Evolutionary conservation across 2,797 vertebrate genomes (phyloP), one percentile per base, ranked within the genome.

Genomic region (Nyctalus aviator): DNA sequence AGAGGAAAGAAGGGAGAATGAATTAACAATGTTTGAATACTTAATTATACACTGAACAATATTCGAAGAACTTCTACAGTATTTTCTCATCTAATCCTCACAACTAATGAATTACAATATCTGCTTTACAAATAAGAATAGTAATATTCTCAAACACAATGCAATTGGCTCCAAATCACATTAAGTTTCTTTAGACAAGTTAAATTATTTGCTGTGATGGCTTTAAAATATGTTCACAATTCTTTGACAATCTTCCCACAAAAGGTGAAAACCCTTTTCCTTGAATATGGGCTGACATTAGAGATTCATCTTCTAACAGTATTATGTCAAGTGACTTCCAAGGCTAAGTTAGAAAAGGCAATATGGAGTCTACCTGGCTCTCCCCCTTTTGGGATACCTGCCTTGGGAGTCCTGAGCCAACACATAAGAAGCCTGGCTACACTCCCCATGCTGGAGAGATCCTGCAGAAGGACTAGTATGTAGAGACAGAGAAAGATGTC

Each of bases 11-110:
- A 93, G 72, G 35, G 32, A 77, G 27, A 32, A 93, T 84, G 6
- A 94, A 87, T 85, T 53, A 82, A 77, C 21, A 62, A 73, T 73
- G 88, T 78, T 79, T 41, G 30, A 94, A 32, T 7, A n/a, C 15
- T 91, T 94, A 66, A 68, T 77, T 88, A 84, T 64, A 90, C 10
- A 92, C 15, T 73, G 92, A 83, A 37, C 73, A 89, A 81, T 59
- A 94, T 68, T 86, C 35, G 6, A 90, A 94, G 71, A 84, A 94
- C 11, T 62, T 94, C 50, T 76, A 88, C 5, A 66, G 17, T 69
- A 83, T 83, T 89, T 91, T 86, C 73, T 95, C 57, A 84, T 53
- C 30, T 64, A 93, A 92, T 53, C 44, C 55, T 88, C 12, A 94
- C 8, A 92, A 82, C 20, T 55, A 93, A 79, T 83, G 17, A 89